Evolutionary conservation across 2,113 vertebrate genomes (phyloP).

Genomic region (Phaetusa simplex): DNA sequence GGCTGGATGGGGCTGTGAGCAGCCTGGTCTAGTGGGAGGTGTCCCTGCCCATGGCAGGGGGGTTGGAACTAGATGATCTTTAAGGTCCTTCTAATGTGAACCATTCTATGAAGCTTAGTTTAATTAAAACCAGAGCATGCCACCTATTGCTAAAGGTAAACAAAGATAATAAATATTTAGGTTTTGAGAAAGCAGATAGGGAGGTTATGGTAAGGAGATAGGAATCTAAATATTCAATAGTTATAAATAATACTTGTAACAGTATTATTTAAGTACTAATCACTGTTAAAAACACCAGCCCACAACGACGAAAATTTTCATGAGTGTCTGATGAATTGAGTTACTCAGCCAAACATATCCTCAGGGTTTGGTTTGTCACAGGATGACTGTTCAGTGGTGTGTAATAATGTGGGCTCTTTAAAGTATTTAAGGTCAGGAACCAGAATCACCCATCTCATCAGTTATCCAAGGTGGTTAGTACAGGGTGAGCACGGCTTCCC

Average conservation of each 20-base stretch:
- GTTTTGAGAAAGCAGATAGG: background rate
- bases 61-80: too few species aligned
- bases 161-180: rapidly evolving
- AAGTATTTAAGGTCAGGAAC: background rate
- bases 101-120: too few species aligned
- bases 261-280: background rate
- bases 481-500: rapidly evolving
- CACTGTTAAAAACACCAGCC: background rate
- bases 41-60: too few species aligned
- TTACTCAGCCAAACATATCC: rapidly evolving
- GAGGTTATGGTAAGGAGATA: background rate
- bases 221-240: background rate
- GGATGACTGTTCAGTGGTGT: background rate
- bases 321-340: background rate
- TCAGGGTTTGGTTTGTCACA: background rate
- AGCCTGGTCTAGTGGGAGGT: too few species aligned
- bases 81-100: too few species aligned
- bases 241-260: too few species aligned
- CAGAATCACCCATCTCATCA: rapidly evolving
- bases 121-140: background rate
- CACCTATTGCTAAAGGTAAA: rapidly evolving
- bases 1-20: too few species aligned
- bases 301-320: background rate
- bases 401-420: background rate
- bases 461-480: background rate